Evolutionary conservation across 2,113 vertebrate species (phyloP), one percentile per base, ranked within the genome.

Genomic region (Sceloporus undulatus): DNA sequence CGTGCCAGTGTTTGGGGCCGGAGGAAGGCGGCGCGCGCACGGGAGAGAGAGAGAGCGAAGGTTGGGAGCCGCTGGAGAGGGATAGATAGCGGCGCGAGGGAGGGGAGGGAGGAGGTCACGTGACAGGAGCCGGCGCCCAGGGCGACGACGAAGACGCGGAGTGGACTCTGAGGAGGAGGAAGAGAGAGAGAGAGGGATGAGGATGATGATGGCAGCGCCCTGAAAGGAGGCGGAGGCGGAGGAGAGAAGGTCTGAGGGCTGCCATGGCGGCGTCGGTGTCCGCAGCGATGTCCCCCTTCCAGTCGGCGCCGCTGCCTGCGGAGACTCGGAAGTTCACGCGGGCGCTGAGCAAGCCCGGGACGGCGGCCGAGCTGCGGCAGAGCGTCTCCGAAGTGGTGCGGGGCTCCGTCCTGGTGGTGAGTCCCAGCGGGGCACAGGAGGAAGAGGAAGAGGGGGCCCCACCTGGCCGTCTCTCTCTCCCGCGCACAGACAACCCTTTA

Each of bases 301-400:
- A 87, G 27, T 75, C 91, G 87, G 89, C 94, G 9, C 52, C 82
- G 59, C 79, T 54, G 29, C 96, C 96, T 0, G 94, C 97, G 90
- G 98, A 99, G 97, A 99, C 98, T 91, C 98, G 98, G 95, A 98
- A 96, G 94, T 99, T 99, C 95, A 99, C 98, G 75, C 96, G 98
- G 88, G 97, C 97, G 90, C 95, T 99, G 91, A 98, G 98, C 87
- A 99, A 99, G 94, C 98, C 98, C 5, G 98, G 98, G 91, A 99
- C 98, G 23, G 98, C 98, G 88, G 98, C 98, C 6, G 98, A 99
- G 93, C 97, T 99, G 94, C 96, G 98, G 96, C 98, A 99, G 94
- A 99, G 98, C 93, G 98, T 98, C 71, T 99, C 98, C 0, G 98
- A 99, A 96, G 98, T 98, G 93, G 98, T 99, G 92, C 96, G 98